Percentiles rank a stretch among this genome's conserved stretches.
Conservation (phyloP, 2,113 vertebrate genomes). For the Canis aureus region DNA sequence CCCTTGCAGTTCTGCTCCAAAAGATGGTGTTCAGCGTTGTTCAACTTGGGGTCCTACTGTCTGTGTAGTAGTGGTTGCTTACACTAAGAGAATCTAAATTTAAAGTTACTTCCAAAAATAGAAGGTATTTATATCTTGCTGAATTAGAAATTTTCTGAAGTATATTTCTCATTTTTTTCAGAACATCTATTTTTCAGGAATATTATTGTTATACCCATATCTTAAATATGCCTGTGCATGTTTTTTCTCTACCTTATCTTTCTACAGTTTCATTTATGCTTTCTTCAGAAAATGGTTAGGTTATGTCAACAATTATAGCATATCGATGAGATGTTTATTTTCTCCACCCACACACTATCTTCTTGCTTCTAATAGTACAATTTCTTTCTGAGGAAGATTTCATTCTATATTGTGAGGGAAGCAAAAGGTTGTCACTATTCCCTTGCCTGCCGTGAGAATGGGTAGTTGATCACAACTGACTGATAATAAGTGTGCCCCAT, state of each 20-base stretch:
- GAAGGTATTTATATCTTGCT: not conserved
- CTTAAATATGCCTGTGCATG: not conserved
- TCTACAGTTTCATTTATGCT: not conserved
- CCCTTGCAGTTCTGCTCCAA: not conserved
- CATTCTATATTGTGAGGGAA: not conserved
- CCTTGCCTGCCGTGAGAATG: rapidly evolving
- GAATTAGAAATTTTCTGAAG: not conserved
- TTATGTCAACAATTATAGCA: not conserved
- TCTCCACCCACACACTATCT: not conserved
- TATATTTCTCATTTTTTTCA: not conserved
- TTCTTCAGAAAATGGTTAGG: not conserved
- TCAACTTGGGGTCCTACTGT: rapidly evolving
- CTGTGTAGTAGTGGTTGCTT: not conserved
- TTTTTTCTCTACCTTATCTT: not conserved
- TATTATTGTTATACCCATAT: not conserved
- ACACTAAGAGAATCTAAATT: not conserved
- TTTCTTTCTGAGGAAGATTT: not conserved
- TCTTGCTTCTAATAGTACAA: not conserved
- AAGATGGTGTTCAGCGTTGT: not conserved
- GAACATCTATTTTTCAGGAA: not conserved
- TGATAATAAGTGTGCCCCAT: rapidly evolving
- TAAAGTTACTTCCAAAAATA: not conserved
- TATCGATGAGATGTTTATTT: not conserved
- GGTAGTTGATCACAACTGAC: not conserved
- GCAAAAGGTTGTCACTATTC: rapidly evolving